Evolutionary conservation across 2,113 vertebrate genomes (phyloP).

Genomic region (Dipodomys merriami): DNA sequence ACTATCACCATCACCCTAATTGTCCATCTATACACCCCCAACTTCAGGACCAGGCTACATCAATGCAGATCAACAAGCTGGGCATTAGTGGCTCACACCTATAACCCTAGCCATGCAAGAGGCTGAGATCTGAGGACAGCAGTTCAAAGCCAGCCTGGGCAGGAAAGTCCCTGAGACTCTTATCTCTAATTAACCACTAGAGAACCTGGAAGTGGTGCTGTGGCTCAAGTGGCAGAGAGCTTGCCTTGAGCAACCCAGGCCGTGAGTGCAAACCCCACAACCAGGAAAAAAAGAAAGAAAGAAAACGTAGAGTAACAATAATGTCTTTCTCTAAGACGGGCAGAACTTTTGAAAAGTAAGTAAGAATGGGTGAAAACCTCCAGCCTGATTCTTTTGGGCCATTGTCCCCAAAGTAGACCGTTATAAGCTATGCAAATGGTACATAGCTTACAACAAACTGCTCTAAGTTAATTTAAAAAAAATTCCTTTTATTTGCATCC

Average conservation of each 20-base stretch:
- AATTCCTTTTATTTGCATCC: neutral
- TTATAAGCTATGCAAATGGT: neutral
- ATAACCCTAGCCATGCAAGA: no score
- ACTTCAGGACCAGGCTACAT: neutral
- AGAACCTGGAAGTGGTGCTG: no score
- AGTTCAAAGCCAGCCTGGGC: no score
- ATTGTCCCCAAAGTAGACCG: constrained; percentile 21
- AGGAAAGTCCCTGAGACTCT: no score
- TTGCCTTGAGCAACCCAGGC: no score
- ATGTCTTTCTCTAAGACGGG: neutral
- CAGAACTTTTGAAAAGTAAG: constrained; percentile 9
- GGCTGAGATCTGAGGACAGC: no score
- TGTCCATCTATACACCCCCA: neutral
- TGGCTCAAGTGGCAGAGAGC: no score
- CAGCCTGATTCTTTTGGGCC: neutral
- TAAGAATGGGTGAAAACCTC: neutral
- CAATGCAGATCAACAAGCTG: neutral
- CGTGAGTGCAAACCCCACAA: no score
- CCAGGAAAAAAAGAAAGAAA: no score
- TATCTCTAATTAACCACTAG: no score
- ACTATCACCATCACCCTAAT: no score
- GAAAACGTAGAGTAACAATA: neutral
- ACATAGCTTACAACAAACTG: neutral
- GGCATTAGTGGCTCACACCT: no score
- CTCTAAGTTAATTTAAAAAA: neutral